These are phyloP conservation scores for Panurus biarmicus DNA, from an alignment of 2,113 vertebrate genomes.

Conservation along the genomic window DNA sequence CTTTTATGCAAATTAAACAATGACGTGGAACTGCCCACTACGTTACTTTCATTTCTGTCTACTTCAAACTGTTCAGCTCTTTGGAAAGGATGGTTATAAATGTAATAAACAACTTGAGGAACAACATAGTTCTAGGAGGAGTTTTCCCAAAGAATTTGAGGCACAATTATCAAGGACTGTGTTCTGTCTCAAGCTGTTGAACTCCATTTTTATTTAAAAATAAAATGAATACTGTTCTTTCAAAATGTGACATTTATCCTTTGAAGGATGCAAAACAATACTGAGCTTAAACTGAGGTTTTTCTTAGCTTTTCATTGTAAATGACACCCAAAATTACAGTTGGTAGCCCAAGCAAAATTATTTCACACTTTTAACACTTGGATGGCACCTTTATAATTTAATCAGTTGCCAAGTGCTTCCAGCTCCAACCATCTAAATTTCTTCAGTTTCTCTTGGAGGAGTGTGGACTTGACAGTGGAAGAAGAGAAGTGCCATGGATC, in stretches of 20 bases:
- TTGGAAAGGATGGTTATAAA: background rate
- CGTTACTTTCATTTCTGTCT: background rate
- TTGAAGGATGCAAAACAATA: background rate
- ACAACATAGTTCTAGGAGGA: background rate
- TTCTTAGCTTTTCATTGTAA: background rate
- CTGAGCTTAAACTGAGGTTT: background rate
- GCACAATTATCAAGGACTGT: constrained; percentile 1
- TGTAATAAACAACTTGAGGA: background rate
- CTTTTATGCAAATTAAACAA: background rate
- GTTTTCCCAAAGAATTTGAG: constrained; percentile 14
- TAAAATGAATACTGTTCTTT: background rate
- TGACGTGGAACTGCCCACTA: background rate
- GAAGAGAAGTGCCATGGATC: background rate
- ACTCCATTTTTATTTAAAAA: background rate
- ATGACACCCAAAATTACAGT: background rate
- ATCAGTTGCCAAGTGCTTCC: background rate
- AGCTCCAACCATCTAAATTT: background rate
- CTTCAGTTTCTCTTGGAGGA: background rate
- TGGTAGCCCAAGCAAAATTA: background rate
- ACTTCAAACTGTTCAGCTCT: background rate
- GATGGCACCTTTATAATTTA: background rate
- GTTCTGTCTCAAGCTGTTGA: background rate
- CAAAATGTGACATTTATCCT: background rate
- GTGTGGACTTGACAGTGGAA: accelerated
- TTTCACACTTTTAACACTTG: background rate